Conservation (phyloP, 2,888 invertebrate genomes). For the Osmoderma eremita region DNA sequence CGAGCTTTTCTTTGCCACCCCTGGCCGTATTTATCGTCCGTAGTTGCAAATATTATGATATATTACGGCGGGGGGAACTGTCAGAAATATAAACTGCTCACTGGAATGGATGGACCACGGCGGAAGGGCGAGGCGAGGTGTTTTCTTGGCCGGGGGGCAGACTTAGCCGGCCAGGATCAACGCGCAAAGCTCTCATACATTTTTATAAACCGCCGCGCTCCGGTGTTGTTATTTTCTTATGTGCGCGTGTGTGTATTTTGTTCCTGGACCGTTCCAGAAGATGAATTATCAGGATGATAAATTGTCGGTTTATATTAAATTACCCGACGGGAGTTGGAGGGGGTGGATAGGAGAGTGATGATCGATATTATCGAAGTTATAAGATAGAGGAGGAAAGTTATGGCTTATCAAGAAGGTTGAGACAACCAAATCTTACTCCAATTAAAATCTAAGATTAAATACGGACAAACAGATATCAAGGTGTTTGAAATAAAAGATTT, state of each 20-base stretch:
- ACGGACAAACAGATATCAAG: no score
- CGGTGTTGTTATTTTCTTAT: slow-evolving; percentile 8
- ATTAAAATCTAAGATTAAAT: no score
- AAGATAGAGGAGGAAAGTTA: neutral
- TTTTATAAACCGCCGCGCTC: slow-evolving; percentile 23
- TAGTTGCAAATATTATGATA: slow-evolving; percentile 42
- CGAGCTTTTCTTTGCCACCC: slow-evolving; percentile 16
- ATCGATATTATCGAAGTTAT: slow-evolving; percentile 10
- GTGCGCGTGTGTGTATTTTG: slow-evolving; percentile 2
- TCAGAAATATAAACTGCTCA: slow-evolving; percentile 35
- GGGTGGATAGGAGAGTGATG: neutral
- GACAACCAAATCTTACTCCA: no score
- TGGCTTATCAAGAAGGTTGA: neutral
- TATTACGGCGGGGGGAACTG: slow-evolving; percentile 35
- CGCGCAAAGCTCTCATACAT: slow-evolving; percentile 32
- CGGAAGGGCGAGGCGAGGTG: no score
- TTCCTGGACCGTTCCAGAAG: slow-evolving; percentile 4
- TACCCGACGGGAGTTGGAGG: neutral
- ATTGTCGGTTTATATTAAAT: slow-evolving; percentile 28
- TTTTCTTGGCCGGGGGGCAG: no score
- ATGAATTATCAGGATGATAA: slow-evolving; percentile 30
- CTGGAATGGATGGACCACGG: neutral
- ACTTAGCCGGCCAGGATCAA: neutral
- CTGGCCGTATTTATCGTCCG: slow-evolving; percentile 31
- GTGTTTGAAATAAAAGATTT: no score